A percentile compares a stretch with the other conserved stretches of the same genome.
Conservation (phyloP, 1,140 invertebrate genomes). For the Drosophila tsacasi region DNA sequence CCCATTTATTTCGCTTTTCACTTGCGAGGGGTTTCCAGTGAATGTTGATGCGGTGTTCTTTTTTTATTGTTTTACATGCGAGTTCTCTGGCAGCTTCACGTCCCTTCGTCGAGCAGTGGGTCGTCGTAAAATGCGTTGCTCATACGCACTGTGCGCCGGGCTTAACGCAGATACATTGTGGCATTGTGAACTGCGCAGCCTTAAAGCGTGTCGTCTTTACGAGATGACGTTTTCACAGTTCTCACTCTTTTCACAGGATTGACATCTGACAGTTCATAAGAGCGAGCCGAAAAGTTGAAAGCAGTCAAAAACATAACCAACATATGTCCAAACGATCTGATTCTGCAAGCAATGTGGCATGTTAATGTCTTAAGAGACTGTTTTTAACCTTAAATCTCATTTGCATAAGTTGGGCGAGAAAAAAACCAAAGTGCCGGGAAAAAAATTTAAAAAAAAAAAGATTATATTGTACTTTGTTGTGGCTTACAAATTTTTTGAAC, state of each 20-base stretch:
- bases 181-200: constrained; percentile 11
- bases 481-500: too few species aligned
- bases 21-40: constrained; percentile 19
- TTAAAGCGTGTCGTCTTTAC: constrained; percentile 49
- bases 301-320: background rate
- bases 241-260: constrained; percentile 32
- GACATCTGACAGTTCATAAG: constrained; percentile 30
- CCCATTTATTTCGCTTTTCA: constrained; percentile 30
- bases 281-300: constrained; percentile 16
- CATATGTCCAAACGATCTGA: constrained; percentile 17
- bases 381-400: background rate
- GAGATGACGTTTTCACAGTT: constrained; percentile 52
- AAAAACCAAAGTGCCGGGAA: too few species aligned
- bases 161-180: constrained; percentile 47
- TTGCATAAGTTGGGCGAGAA: too few species aligned
- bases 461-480: too few species aligned
- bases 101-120: constrained; percentile 1
- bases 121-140: constrained; percentile 45
- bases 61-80: constrained; percentile 48
- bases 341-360: background rate
- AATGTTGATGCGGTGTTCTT: constrained; percentile 25
- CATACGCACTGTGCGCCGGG: constrained; percentile 58
- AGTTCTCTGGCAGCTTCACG: constrained; percentile 30
- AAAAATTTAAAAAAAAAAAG: too few species aligned
- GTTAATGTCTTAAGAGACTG: background rate